Evolutionary conservation across 2,888 invertebrate genomes (phyloP), one percentile per base, ranked within the genome.

Genomic region (Meganola albula): DNA sequence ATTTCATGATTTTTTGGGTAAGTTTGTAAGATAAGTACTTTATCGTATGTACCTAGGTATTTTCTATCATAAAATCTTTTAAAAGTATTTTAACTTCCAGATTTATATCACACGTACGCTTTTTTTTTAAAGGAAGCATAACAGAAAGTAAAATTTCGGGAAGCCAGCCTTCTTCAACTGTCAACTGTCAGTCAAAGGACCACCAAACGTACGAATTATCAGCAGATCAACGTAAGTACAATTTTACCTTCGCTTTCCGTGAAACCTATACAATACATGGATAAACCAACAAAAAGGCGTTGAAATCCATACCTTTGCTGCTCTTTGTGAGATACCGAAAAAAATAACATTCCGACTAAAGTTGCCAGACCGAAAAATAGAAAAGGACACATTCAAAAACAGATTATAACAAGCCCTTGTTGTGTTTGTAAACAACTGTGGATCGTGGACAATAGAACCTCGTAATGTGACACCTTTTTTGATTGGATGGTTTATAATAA

Each of bases 341-440:
- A 53, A 74, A 70, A 74, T 70, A 71, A 63, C 66, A 65, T 64
- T 58, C 52, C 44, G 56, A 63, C 55, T 65, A 75, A 76, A 78
- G 71, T 80, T 75, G 72, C 73, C 65, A 73, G 71, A 75, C 67
- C 75, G 71, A 76, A 77, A 78, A 77, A 73, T 76, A 75, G 74
- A 72, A 52, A 68, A 69, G 68, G 75, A 68, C 68, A 70, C 63
- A 71, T 78, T 65, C 66, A 66, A 83, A 84, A 82, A 82, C 73
- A 83, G 85, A 84, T 83, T 83, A 84, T 78, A 76, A 80, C 84
- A 79, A 77, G 75, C 79, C 77, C 74, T 66, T 85, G 79, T 85
- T 85, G 70, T 85, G 85, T 84, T 84, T 83, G 84, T 84, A 85
- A 84, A 85, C 85, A 85, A 46, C 57, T 63, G 59, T 68, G 52